Evolutionary conservation across 2,113 vertebrate species (phyloP).

Genomic region (Rhizomys pruinosus): DNA sequence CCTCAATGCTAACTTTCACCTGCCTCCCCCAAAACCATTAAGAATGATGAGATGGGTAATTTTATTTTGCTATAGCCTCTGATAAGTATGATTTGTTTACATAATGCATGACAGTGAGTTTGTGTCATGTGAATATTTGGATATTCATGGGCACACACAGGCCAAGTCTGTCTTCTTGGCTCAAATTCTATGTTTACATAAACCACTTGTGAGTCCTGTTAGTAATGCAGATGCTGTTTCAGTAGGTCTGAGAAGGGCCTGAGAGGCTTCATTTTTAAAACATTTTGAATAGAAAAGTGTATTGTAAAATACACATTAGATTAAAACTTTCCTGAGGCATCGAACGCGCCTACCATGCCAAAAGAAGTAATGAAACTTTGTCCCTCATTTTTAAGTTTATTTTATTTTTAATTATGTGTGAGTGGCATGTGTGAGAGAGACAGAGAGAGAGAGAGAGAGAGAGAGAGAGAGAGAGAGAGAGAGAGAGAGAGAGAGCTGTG

Average conservation of each 20-base stretch:
- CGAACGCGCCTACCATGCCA: background rate
- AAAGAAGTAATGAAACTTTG: conserved; percentile 37
- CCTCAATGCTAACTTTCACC: background rate
- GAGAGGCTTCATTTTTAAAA: background rate
- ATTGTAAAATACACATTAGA: background rate
- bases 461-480: too few relatives aligned
- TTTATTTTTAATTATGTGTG: background rate
- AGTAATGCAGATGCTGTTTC: background rate
- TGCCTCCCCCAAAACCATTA: background rate
- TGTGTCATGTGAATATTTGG: background rate
- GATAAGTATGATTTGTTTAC: background rate
- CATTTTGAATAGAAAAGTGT: background rate
- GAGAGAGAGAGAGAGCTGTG: too few relatives aligned
- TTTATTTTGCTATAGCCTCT: conserved; percentile 1
- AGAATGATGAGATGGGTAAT: background rate
- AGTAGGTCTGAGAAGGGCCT: background rate
- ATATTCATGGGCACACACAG: background rate
- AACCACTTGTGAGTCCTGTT: background rate
- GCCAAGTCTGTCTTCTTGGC: background rate
- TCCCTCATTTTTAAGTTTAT: background rate
- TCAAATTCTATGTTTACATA: background rate
- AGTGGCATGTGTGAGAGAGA: too few relatives aligned
- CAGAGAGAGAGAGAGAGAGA: too few relatives aligned
- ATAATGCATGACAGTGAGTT: background rate
- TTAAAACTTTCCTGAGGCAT: background rate